Conservation (phyloP, 2,113 vertebrate species). For the Pomatostomus ruficeps region DNA sequence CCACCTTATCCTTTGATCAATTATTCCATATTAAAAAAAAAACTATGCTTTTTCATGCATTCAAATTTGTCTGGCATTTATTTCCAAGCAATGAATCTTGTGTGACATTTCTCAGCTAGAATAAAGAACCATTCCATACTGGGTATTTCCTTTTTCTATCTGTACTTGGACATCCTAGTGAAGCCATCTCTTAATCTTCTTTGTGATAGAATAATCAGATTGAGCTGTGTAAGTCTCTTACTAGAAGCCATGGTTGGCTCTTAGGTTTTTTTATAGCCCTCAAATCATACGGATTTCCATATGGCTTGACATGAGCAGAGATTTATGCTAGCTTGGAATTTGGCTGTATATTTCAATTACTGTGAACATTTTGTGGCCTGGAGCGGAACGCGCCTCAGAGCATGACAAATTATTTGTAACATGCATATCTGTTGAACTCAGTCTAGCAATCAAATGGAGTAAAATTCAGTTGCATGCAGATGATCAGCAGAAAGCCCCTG, state of each 20-base stretch:
- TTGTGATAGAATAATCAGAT: slow-evolving; percentile 33
- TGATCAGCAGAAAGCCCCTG: slow-evolving; percentile 39
- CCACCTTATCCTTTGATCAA: not conserved
- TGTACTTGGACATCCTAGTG: not conserved
- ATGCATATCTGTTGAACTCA: slow-evolving; percentile 31
- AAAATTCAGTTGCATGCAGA: slow-evolving; percentile 28
- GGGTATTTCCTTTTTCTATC: slow-evolving; percentile 13
- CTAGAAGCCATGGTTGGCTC: not conserved
- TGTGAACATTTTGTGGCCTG: slow-evolving; percentile 45
- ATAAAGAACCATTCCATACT: not conserved
- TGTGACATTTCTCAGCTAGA: slow-evolving; percentile 17
- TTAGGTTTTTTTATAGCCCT: not conserved
- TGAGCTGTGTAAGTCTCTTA: not conserved
- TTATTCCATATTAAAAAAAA: not conserved
- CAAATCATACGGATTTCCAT: slow-evolving; percentile 50
- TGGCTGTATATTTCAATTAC: slow-evolving; percentile 58
- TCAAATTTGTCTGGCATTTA: not conserved
- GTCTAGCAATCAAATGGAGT: slow-evolving; percentile 20
- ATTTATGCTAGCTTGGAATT: slow-evolving; percentile 59
- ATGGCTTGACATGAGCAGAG: slow-evolving; percentile 45
- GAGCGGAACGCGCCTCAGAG: slow-evolving; percentile 11
- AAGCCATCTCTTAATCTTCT: slow-evolving; percentile 27
- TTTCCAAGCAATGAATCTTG: not conserved
- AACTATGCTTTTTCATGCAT: not conserved
- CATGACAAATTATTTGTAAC: slow-evolving; percentile 57